Base-by-base conservation (phyloP, 2,888 invertebrate species). In the Crocallis elinguaria region DNA sequence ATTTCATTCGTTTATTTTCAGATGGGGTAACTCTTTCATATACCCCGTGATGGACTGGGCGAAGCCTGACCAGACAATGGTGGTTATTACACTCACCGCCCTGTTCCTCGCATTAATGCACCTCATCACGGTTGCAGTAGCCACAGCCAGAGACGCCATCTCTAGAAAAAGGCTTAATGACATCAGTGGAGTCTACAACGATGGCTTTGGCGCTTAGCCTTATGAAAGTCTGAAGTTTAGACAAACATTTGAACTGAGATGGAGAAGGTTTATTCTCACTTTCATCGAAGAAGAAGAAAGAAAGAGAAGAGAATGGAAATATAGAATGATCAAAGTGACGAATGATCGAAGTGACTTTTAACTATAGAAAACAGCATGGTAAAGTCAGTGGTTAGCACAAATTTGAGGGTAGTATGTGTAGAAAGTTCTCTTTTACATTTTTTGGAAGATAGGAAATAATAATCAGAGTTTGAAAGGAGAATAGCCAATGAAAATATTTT, bases 21-120 rank as follows among this genome's bases (percentile, higher is more conserved):
- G 95, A 62, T 92, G 93, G 81, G 95, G 95, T 48, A 86, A 93
- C 63, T 89, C 92, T 33, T 95, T 94, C 77, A 95, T 97, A 70
- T 97, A 97, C 82, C 94, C 94, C 23, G 94, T 96, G 59, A 91
- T 97, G 64, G 94, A 97, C 86, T 97, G 96, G 96, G 91, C 93
- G 36, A 94, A 94, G 69, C 95, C 96, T 0, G 88, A 93, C 38
- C 89, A 90, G 64, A 94, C 95, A 2, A 79, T 94, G 56, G 87
- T 94, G 13, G 93, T 95, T 53, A 94, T 95, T 62, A 84, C 94
- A 0, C 93, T 94, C 29, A 95, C 95, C 6, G 92, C 94, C 6
- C 76, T 94, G 17, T 95, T 96, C 79, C 90, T 95, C 8, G 92
- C 94, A 1, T 74, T 94, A 45, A 91, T 95, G 70, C 96, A 96